phyloP scores from a whole-genome alignment of 2,113 vertebrate genomes.

The Etheostoma spectabile region DNA sequence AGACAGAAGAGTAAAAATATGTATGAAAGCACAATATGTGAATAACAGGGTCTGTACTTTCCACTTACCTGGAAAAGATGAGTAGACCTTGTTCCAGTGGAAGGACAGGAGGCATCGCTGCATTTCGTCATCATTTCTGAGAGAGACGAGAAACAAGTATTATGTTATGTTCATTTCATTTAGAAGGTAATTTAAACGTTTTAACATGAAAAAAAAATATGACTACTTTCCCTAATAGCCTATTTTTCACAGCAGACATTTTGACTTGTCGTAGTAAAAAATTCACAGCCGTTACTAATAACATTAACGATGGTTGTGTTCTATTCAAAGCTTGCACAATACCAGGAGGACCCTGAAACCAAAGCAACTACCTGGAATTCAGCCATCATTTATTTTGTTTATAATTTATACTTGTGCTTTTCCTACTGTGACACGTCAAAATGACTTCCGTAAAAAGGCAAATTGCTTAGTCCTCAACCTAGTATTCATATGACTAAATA shows the following conservation, averaged over 20 bases:
- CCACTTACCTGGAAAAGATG: neutral
- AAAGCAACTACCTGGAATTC: neutral
- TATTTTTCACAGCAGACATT: neutral
- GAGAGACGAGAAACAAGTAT: neutral
- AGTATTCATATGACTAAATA: neutral
- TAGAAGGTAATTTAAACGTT: neutral
- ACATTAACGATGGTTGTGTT: neutral
- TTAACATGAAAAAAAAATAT: neutral
- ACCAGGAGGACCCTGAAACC: neutral
- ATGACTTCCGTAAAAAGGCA: neutral
- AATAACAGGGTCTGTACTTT: neutral
- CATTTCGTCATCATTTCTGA: neutral
- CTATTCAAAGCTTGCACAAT: neutral
- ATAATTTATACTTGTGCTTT: neutral
- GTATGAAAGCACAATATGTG: neutral
- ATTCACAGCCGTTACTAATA: neutral
- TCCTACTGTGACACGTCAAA: neutral
- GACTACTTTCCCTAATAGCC: neutral
- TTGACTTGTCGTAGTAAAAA: neutral
- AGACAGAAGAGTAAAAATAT: neutral
- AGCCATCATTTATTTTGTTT: neutral
- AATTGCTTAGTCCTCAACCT: neutral
- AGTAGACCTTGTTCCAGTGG: neutral
- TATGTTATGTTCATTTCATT: neutral
- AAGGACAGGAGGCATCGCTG: neutral